phyloP scores from a whole-genome alignment of 2,888 invertebrate genomes.

The Augochlorella aurata region DNA sequence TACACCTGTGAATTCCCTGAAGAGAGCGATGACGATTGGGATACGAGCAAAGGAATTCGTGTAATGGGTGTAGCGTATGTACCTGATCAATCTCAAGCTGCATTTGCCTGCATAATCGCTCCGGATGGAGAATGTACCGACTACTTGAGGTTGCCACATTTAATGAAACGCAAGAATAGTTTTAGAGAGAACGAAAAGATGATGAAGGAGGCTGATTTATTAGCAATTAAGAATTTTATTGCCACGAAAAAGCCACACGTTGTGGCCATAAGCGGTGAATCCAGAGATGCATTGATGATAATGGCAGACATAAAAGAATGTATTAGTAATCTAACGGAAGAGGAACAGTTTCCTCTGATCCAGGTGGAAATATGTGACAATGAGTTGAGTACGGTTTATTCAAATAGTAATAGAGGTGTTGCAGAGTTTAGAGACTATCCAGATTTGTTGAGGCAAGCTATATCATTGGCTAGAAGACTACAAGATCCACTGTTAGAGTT shows the following conservation, averaged over 20 bases:
- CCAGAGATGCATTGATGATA: slow-evolving; percentile 92
- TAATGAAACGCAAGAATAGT: slow-evolving; percentile 91
- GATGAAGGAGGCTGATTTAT: slow-evolving; percentile 87
- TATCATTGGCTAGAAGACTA: slow-evolving; percentile 94
- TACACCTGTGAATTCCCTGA: slow-evolving; percentile 89
- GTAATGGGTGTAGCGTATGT: slow-evolving; percentile 95
- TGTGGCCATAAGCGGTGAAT: slow-evolving; percentile 95
- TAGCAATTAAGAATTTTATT: slow-evolving; percentile 91
- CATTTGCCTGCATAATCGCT: slow-evolving; percentile 93
- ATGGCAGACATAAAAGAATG: slow-evolving; percentile 90
- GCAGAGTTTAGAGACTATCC: slow-evolving; percentile 97
- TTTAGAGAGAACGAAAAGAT: slow-evolving; percentile 87
- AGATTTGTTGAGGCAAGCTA: slow-evolving; percentile 93
- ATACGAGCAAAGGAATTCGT: slow-evolving; percentile 90
- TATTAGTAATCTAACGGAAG: slow-evolving; percentile 88
- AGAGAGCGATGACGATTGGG: slow-evolving; percentile 96
- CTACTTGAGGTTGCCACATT: slow-evolving; percentile 92
- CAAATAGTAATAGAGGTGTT: slow-evolving; percentile 93
- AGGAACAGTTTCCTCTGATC: slow-evolving; percentile 93
- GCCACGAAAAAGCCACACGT: slow-evolving; percentile 96
- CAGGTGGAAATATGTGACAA: slow-evolving; percentile 96
- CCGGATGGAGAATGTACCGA: slow-evolving; percentile 96
- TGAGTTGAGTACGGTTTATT: slow-evolving; percentile 95
- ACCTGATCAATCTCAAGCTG: slow-evolving; percentile 91
- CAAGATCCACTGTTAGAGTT: slow-evolving; percentile 98